Evolutionary conservation across 2,113 vertebrate genomes (phyloP), one percentile per base, ranked within the genome.

Genomic region (Proterorhinus semilunaris): DNA sequence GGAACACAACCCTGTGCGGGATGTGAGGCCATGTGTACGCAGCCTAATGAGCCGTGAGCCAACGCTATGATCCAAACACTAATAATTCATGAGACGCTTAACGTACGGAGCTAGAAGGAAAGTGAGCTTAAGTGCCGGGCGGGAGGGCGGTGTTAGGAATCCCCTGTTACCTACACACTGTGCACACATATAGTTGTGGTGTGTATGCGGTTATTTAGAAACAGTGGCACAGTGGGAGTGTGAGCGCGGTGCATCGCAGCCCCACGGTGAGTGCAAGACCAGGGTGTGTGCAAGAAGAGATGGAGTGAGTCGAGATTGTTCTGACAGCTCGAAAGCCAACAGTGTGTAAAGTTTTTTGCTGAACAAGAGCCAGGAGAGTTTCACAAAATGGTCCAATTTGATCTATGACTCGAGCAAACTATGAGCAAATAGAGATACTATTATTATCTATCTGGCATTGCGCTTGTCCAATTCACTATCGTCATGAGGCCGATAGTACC

Each of bases 1-100:
- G 71, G 85, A 80, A 83, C 78, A 73, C 63, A 84, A 88, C 88
- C 84, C 78, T 58, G 80, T 80, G 81, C 6, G 75, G 78, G 83
- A 74, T 87, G 83, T 83, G 86, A 90, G 85, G 84, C 89, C 85
- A 81, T 80, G 82, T 76, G 61, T 74, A 83, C 66, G 65, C 80
- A 83, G 87, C 72, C 80, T 89, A 93, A 93, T 83, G 86, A 92
- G 91, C 88, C 90, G 68, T 90, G 87, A 90, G 87, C 65, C 64
- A 90, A 81, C 5, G 76, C 90, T 90, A 90, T 92, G 88, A 92
- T 92, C 89, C 86, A 10, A 65, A 75, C 76, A 86, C 89, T 82
- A 91, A 92, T 93, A 89, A 89, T 92, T 92, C 86, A 92, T 89
- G 86, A 86, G 83, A 79, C 88, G 74, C 79, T 77, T 80, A 83